Evolutionary conservation across 2,888 invertebrate genomes (phyloP).

Genomic region (Abscondita cerata): DNA sequence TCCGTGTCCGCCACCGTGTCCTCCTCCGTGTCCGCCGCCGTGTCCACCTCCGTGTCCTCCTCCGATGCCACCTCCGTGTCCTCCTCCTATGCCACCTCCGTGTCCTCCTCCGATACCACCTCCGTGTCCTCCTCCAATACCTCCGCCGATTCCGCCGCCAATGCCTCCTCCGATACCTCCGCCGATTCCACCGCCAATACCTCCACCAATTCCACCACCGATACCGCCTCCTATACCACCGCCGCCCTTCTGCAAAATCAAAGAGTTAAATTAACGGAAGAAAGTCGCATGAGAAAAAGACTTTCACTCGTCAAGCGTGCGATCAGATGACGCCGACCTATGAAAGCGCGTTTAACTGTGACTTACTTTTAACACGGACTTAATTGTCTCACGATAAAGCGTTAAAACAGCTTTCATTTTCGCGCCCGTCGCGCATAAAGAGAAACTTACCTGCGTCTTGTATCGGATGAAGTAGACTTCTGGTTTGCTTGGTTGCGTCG

Average conservation of each 20-base stretch:
- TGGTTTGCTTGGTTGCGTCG: conserved; percentile 87
- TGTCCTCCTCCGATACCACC: conserved; percentile 55
- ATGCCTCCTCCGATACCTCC: conserved; percentile 52
- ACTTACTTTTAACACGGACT: conserved; percentile 15
- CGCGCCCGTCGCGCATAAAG: conserved; percentile 29
- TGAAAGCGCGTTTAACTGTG: conserved; percentile 21
- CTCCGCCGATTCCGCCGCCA: conserved; percentile 43
- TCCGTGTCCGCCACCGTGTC: conserved; percentile 45
- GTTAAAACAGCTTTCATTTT: conserved; percentile 12
- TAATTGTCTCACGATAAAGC: conserved; percentile 7
- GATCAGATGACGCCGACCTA: conserved; percentile 27
- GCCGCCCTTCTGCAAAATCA: conserved; percentile 39
- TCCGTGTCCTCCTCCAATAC: conserved; percentile 40
- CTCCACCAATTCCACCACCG: conserved; percentile 53
- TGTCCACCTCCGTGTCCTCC: conserved; percentile 53
- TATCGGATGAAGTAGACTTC: conserved; percentile 92
- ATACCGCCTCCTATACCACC: conserved; percentile 55
- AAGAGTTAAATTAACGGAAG: conserved; percentile 17
- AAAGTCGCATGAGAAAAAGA: conserved; percentile 30
- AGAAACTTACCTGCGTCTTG: conserved; percentile 70
- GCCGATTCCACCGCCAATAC: conserved; percentile 56
- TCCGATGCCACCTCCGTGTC: conserved; percentile 38
- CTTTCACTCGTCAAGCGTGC: conserved; percentile 36
- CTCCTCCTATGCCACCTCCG: conserved; percentile 58
- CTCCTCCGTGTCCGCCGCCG: conserved; percentile 55